Base-by-base conservation (phyloP, 1,140 invertebrate genomes). In the Agraylea sexmaculata region DNA sequence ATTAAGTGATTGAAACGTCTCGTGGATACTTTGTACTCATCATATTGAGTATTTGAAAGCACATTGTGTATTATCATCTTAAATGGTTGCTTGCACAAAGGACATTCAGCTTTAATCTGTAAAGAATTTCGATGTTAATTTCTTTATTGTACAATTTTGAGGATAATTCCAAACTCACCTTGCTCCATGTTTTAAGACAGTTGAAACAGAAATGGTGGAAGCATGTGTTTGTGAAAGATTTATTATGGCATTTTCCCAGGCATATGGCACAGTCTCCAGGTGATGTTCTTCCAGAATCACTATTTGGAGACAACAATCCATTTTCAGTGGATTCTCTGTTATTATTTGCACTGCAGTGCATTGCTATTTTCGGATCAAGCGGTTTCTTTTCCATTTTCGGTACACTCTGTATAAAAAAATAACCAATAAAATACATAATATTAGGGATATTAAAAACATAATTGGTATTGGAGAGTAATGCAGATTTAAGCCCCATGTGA, bases 201-300 rank as follows among this genome's bases (percentile, higher is more conserved):
- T 77, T 78, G 51, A 93, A 94, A 58, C 92, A 96, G 59, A 96
- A 95, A 53, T 86, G 80, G 60, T 96, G 92, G 49, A 88, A 75
- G 57, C 91, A 96, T 21, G 79, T 85, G 53, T 93, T 83, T 0
- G 87, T 89, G 51, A 87, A 91, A 8, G 86, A 92, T 54, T 86
- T 91, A 52, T 93, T 88, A 41, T 77, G 73, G 37, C 88, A 75
- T 38, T 77, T 76, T 18, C 84, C 84, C 32, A 96, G 68, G 52
- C 91, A 96, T 53, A 96, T 96, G 22, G 88, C 79, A 70, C 91
- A 96, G 55, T 84, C 80, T 10, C 80, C 78, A 1, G 82, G 80
- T 20, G 81, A 81, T 3, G 65, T 56, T 4, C 73, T 55, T 1
- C 64, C 70, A 6, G 53, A 43, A 2, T 56, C 54, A 37, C 60